Base-by-base conservation (phyloP, 2,888 invertebrate species). In the Busseola fusca region DNA sequence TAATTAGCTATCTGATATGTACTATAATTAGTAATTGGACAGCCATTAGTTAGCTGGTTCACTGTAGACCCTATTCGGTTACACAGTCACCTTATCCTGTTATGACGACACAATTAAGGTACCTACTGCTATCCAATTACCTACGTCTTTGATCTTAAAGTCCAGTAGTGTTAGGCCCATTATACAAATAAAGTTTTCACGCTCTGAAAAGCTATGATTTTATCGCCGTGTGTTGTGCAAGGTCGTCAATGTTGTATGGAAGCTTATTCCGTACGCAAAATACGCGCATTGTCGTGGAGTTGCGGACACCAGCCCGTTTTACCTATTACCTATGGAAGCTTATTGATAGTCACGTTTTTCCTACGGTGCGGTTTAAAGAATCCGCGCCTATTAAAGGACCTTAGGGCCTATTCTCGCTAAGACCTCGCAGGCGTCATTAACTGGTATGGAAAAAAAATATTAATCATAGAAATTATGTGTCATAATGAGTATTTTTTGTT, bases 61-160 rank as follows among this genome's bases (percentile, higher is more conserved):
- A 10, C 30, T 45, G 25, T 45, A 25, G 21, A 70, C 52, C 78
- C 45, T 59, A 40, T 74, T 70, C 10, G 10, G 37, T 77, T 69
- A 64, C 64, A 50, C 42, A 30, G 54, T 54, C n/a, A 58, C 27
- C 10, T 52, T 66, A 59, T 50, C 42, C 40, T 56, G 66, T 67
- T 50, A 80, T 52, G 59, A 57, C 42, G 45, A 52, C 50, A 68
- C 25, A 56, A 50, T 56, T 54, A 67, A n/a, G 54, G 27, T 30
- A 25, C 18, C 54, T 18, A 18, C 34, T 40, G 16, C 21, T 77
- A 42, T 64, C 62, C 25, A 27, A 56, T 56, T 50, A n/a, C n/a
- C n/a, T n/a, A 54, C 30, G 30, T 40, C 63, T 69, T 81, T 81
- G 63, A 69, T 69, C 45, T 40, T 12, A 52, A n/a, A 66, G 40